Evolutionary conservation across 2,888 invertebrate species (phyloP).

Genomic region (Cosmorhoe ocellata): DNA sequence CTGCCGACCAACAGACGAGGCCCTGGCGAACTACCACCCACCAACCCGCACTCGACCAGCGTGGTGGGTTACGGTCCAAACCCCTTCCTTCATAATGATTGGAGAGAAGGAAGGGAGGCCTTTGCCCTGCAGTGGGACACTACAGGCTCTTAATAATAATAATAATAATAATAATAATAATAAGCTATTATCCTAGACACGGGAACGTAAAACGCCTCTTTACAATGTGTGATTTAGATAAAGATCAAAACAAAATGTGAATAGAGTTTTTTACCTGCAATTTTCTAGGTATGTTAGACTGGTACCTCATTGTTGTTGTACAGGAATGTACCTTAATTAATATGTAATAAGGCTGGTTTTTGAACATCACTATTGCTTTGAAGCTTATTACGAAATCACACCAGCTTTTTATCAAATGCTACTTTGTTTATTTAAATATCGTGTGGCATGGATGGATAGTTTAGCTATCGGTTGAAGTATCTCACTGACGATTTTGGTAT

Average conservation of each 20-base stretch:
- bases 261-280: constrained; percentile 74
- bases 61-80: too few relatives aligned
- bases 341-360: constrained; percentile 32
- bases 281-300: constrained; percentile 66
- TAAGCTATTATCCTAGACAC: constrained; percentile 67
- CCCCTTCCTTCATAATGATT: too few relatives aligned
- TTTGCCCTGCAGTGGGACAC: too few relatives aligned
- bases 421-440: constrained; percentile 6
- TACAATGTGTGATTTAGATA: constrained; percentile 59
- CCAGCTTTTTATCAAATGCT: constrained; percentile 18
- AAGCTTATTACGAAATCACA: constrained; percentile 11
- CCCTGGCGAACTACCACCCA: too few relatives aligned
- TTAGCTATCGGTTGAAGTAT: constrained; percentile 4
- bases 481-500: not conserved
- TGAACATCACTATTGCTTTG: constrained; percentile 24
- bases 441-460: not conserved
- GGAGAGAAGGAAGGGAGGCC: too few relatives aligned
- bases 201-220: constrained; percentile 61
- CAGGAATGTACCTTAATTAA: constrained; percentile 29
- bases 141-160: too few relatives aligned
- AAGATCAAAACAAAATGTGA: constrained; percentile 61
- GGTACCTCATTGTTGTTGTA: constrained; percentile 60
- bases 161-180: too few relatives aligned
- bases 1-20: too few relatives aligned
- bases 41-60: too few relatives aligned